These are phyloP conservation scores for Microtus oregoni DNA, from an alignment of 2,113 vertebrate species.

Conservation along the genomic window DNA sequence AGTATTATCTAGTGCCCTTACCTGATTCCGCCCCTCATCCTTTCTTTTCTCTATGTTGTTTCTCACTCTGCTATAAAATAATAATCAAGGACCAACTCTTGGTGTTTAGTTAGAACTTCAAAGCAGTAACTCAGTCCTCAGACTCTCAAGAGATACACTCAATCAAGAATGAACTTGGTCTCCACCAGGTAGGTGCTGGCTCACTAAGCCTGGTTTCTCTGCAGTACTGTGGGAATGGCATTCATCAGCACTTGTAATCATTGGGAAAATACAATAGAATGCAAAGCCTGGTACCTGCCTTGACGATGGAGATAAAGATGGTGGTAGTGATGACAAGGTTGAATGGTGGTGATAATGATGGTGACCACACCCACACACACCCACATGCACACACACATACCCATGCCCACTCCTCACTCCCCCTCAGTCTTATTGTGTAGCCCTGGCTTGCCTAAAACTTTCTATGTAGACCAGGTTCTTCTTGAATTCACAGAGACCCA, in stretches of 20 bases:
- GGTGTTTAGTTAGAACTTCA: not conserved
- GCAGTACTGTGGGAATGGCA: not conserved
- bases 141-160: not conserved
- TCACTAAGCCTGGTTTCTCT: not conserved
- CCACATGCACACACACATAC: not conserved
- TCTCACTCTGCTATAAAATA: not conserved
- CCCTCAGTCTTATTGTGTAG: not conserved
- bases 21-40: not conserved
- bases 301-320: not conserved
- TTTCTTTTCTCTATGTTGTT: not conserved
- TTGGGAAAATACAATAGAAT: not conserved
- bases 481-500: not conserved
- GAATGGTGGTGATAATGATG: not conserved
- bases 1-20: not conserved
- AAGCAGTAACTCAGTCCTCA: not conserved
- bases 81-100: not conserved
- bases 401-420: not conserved
- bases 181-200: rapidly evolving
- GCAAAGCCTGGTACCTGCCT: not conserved
- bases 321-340: not conserved
- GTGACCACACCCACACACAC: not conserved
- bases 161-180: not conserved
- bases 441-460: not conserved
- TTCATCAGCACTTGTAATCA: rapidly evolving
- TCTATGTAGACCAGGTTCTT: not conserved